Base-by-base conservation (phyloP, 1,140 invertebrate genomes). In the Copidosoma floridanum region DNA sequence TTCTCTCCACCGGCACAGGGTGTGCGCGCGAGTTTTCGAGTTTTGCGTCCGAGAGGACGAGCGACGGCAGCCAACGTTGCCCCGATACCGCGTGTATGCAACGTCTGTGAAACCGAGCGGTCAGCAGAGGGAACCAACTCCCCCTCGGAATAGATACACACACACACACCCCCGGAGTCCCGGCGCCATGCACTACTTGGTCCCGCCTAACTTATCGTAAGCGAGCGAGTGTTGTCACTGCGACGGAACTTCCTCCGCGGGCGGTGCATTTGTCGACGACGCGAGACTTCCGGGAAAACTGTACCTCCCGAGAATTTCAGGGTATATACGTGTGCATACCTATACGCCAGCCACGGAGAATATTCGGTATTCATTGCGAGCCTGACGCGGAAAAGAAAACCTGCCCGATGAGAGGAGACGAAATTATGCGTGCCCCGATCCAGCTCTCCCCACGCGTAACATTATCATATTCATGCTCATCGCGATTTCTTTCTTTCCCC, bases 1-100 rank as follows among this genome's bases (percentile, higher is more conserved):
- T n/a, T n/a, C n/a, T n/a, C n/a, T n/a, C n/a, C n/a, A n/a, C n/a
- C n/a, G n/a, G n/a, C 29, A 32, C 29, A 12, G 29, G 6, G 14
- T 18, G 10, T 23, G 10, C 32, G 60, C 63, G 68, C 58, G 52
- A 65, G 67, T 67, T 70, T 66, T 68, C 51, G 63, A 71, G 65
- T 71, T 73, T 65, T 58, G 60, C 53, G 41, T 57, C 52, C 57
- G 23, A 12, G 18, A 3, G 18, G 16, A 16, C 7, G 21, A 16
- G 20, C 32, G 38, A 50, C 16, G n/a, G n/a, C n/a, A n/a, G n/a
- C n/a, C n/a, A n/a, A n/a, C n/a, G n/a, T n/a, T n/a, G n/a, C n/a
- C n/a, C n/a, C n/a, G n/a, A n/a, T n/a, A n/a, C n/a, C n/a, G 64
- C 54, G n/a, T n/a, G n/a, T 63, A 46, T 56, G 26, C 38, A n/a